These are phyloP conservation scores for Heliconius sara DNA, from an alignment of 2,888 invertebrate genomes.

Conservation along the genomic window DNA sequence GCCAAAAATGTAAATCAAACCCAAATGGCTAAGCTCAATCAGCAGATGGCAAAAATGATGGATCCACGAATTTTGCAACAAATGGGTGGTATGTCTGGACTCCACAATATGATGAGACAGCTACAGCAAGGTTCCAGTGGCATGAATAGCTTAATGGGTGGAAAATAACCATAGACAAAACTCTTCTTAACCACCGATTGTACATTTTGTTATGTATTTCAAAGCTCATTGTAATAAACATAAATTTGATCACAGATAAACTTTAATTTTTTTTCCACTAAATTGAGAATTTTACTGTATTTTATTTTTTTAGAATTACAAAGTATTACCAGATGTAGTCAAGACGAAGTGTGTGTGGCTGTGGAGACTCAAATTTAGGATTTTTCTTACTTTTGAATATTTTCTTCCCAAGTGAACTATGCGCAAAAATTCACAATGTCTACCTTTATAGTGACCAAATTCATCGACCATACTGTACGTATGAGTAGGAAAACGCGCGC, in stretches of 20 bases:
- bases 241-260: conserved; percentile 25
- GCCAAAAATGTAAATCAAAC: conserved; percentile 99
- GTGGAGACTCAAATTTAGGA: too few species aligned
- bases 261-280: not conserved
- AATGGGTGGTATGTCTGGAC: conserved; percentile 97
- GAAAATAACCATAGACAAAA: conserved; percentile 73
- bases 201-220: conserved; percentile 32
- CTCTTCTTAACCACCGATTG: conserved; percentile 47
- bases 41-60: conserved; percentile 99
- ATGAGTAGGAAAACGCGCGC: too few species aligned
- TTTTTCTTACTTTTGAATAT: too few species aligned
- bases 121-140: conserved; percentile 88
- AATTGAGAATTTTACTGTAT: not conserved
- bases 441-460: too few species aligned
- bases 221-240: conserved; percentile 36
- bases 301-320: not conserved
- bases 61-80: conserved; percentile 99
- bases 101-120: conserved; percentile 99
- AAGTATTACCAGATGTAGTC: not conserved
- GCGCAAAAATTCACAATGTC: too few species aligned
- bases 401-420: too few species aligned
- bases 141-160: conserved; percentile 85
- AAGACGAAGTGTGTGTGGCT: too few species aligned
- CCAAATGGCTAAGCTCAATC: conserved; percentile 99
- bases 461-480: too few species aligned